Percentiles rank a stretch among this genome's conserved stretches.
phyloP scores from a whole-genome alignment of 2,797 vertebrate species.

The Coendou prehensilis region DNA sequence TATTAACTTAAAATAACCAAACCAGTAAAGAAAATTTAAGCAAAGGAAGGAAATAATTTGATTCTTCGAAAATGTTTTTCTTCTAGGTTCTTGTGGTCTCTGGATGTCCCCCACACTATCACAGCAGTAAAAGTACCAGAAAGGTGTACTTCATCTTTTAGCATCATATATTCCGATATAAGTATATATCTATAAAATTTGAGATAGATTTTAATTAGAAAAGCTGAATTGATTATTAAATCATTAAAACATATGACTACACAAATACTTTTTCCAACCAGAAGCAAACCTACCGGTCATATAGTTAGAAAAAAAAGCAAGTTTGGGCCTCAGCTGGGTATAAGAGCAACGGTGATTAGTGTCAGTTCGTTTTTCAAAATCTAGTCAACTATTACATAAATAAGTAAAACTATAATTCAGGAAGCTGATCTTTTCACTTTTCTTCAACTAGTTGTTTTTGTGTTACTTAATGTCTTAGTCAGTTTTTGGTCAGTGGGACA shows the following conservation, averaged over 20 bases:
- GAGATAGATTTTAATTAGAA: background rate
- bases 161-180: background rate
- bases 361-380: constrained; percentile 1
- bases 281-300: background rate
- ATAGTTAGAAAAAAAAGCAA: background rate
- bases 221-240: background rate
- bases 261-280: background rate
- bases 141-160: background rate
- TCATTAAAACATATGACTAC: background rate
- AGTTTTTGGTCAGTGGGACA: background rate
- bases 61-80: constrained; percentile 58
- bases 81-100: constrained; percentile 60
- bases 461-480: background rate
- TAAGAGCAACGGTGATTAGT: background rate
- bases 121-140: constrained; percentile 53
- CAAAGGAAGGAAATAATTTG: background rate
- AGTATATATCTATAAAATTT: background rate
- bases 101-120: constrained; percentile 66
- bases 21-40: constrained; percentile 28
- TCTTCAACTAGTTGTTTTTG: constrained; percentile 19
- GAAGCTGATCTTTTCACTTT: constrained; percentile 32
- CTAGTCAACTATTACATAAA: background rate
- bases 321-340: background rate
- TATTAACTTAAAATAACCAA: constrained; percentile 22
- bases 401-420: background rate